A percentile compares a stretch with the other conserved stretches of the same genome.
Conservation (phyloP, 1,140 invertebrate species). For the Diachasma alloeum region DNA sequence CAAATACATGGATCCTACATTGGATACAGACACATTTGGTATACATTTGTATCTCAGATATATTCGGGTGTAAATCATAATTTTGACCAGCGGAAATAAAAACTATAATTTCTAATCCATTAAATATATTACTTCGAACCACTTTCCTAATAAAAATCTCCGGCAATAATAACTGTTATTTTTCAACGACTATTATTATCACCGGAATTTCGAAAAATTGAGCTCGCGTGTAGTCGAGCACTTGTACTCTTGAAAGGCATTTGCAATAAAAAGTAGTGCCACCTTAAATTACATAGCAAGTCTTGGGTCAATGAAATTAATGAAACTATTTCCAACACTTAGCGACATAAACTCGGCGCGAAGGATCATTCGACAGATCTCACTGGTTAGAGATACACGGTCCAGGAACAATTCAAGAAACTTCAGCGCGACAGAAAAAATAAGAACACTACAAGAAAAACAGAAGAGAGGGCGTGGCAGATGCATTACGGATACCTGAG, state of each 20-base stretch:
- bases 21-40: too few species aligned
- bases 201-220: not conserved
- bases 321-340: not conserved
- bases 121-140: not conserved
- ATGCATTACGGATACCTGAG: slow-evolving; percentile 41
- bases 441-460: not conserved
- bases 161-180: not conserved
- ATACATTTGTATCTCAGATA: too few species aligned
- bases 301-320: not conserved
- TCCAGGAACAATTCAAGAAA: not conserved
- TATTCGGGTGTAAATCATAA: too few species aligned
- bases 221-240: not conserved
- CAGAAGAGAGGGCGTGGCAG: slow-evolving; percentile 34
- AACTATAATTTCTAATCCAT: too few species aligned
- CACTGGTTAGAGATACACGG: not conserved
- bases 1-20: too few species aligned
- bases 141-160: not conserved
- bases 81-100: too few species aligned
- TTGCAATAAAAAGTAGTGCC: not conserved
- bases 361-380: not conserved
- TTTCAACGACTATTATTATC: not conserved
- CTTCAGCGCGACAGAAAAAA: not conserved
- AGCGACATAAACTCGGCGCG: not conserved
- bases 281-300: not conserved
- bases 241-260: not conserved